Conservation (phyloP, 2,797 vertebrate genomes). For the Pipistrellus pygmaeus region DNA sequence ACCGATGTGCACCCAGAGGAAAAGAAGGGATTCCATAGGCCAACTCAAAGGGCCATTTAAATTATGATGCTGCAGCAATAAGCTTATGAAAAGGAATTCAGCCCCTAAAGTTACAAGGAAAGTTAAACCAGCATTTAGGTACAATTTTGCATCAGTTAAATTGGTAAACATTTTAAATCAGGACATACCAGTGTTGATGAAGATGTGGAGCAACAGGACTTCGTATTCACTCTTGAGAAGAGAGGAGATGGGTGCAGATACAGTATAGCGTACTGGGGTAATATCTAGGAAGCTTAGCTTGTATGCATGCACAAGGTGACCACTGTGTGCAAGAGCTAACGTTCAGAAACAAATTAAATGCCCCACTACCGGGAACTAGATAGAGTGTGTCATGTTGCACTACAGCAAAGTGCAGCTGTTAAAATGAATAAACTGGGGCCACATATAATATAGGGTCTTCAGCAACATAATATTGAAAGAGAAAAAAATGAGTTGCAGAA, state of each 20-base stretch:
- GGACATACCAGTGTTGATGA: not conserved
- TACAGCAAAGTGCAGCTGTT: not conserved
- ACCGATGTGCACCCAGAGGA: not conserved
- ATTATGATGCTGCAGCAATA: not conserved
- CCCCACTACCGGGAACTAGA: not conserved
- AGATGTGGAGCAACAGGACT: not conserved
- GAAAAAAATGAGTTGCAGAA: not conserved
- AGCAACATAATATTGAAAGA: not conserved
- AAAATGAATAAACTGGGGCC: not conserved
- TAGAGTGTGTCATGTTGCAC: not conserved
- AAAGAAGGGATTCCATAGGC: not conserved
- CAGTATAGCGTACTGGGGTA: too few species aligned
- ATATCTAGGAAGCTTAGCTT: not conserved
- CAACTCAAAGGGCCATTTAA: not conserved
- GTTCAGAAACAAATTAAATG: not conserved
- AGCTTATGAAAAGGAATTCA: not conserved
- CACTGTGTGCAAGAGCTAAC: not conserved
- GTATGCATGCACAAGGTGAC: not conserved
- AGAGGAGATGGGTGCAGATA: not conserved
- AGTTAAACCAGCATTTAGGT: not conserved
- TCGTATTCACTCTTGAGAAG: not conserved
- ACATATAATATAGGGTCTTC: not conserved
- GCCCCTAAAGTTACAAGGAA: not conserved
- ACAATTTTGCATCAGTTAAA: not conserved
- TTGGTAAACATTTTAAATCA: conserved; percentile 34